Conservation (phyloP, 2,797 vertebrate genomes). For the Urocyon cinereoargenteus region DNA sequence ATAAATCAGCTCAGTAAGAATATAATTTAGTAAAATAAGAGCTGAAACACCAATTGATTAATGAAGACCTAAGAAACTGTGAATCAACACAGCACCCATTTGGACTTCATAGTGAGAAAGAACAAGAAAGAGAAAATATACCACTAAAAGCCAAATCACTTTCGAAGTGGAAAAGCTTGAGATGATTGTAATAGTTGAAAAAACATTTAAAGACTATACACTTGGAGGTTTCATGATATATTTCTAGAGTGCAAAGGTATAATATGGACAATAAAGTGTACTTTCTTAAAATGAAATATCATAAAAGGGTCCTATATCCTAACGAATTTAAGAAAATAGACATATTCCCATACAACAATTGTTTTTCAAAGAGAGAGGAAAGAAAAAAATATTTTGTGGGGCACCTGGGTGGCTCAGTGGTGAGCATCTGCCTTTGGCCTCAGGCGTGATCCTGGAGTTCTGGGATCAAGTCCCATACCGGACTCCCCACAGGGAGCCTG, state of each 20-base stretch:
- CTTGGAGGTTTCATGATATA: background rate
- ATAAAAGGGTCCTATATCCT: background rate
- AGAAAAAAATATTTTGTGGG: background rate
- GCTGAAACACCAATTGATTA: background rate
- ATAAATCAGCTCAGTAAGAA: background rate
- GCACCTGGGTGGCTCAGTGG: background rate
- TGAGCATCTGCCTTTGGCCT: too few species aligned
- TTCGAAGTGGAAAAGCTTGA: background rate
- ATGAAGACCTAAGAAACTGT: background rate
- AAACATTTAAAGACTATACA: background rate
- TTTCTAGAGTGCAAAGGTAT: background rate
- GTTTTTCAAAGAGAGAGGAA: background rate
- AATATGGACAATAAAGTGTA: background rate
- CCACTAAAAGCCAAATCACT: background rate
- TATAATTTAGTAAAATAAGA: constrained; percentile 9
- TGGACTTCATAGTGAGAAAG: background rate
- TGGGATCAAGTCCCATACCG: too few species aligned
- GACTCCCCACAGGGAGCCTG: too few species aligned
- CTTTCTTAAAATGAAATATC: background rate
- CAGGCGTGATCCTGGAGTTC: too few species aligned
- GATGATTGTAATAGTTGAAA: background rate
- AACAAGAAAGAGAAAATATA: background rate
- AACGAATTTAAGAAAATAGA: background rate
- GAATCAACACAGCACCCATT: background rate
- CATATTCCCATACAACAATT: background rate